A percentile compares a stretch with the other conserved stretches of the same genome.
phyloP scores from a whole-genome alignment of 2,113 vertebrate genomes.

The Nibea albiflora region DNA sequence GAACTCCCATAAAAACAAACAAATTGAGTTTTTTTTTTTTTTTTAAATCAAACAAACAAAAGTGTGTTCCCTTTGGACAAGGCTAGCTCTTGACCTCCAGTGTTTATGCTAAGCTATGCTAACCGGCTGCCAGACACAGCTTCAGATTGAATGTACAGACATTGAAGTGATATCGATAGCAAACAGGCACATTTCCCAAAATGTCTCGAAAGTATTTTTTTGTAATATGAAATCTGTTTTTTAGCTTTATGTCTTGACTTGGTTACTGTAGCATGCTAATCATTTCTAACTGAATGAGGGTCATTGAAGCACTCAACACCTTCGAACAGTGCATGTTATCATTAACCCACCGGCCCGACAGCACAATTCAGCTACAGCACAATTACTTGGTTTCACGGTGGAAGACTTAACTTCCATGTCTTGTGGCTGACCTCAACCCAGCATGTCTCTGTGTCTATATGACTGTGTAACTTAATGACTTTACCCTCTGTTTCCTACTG shows the following conservation, averaged over 20 bases:
- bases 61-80: not conserved
- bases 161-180: not conserved
- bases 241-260: not conserved
- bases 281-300: not conserved
- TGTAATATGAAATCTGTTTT: not conserved
- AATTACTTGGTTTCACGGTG: slow-evolving; percentile 9
- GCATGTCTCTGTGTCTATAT: slow-evolving; percentile 11
- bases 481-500: slow-evolving; percentile 68
- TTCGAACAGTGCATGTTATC: slow-evolving; percentile 25
- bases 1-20: not conserved
- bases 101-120: not conserved
- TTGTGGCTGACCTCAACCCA: slow-evolving; percentile 53
- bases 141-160: slow-evolving; percentile 1
- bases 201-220: not conserved
- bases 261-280: not conserved
- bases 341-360: slow-evolving; percentile 23
- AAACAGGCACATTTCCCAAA: not conserved
- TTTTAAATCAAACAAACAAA: not conserved
- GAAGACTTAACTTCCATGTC: slow-evolving; percentile 35
- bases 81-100: not conserved
- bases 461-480: slow-evolving; percentile 64
- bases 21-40: not conserved
- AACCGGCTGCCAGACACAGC: not conserved
- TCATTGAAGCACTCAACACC: slow-evolving; percentile 21
- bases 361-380: not conserved